A percentile compares a stretch with the other conserved stretches of the same genome.
Conservation (phyloP, 64 coral and sea anemone species). For the Cladopsammia gracilis region DNA sequence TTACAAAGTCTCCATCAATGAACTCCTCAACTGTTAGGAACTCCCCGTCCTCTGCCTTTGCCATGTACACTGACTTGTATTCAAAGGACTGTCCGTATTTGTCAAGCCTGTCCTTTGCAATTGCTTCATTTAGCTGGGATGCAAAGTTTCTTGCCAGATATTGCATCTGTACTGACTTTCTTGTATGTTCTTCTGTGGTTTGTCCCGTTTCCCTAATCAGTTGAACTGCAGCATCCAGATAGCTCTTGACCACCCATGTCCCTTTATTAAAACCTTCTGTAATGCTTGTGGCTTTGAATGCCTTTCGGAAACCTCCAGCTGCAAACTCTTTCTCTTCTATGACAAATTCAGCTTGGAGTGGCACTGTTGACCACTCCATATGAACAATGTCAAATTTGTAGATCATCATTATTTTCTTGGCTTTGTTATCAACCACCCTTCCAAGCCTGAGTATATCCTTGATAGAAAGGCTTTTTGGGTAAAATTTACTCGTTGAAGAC, state of each 20-base stretch:
- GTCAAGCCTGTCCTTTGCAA: constrained; percentile 17
- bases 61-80: constrained; percentile 37
- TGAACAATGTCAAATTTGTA: constrained; percentile 54
- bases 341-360: constrained; percentile 49
- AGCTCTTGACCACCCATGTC: constrained; percentile 65
- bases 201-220: constrained; percentile 13
- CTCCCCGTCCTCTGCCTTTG: constrained; percentile 45
- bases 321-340: constrained; percentile 47
- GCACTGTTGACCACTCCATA: constrained; percentile 72
- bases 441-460: constrained; percentile 48
- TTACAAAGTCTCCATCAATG: constrained; percentile 34
- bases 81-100: constrained; percentile 23
- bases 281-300: constrained; percentile 60
- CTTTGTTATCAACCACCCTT: constrained; percentile 60
- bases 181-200: constrained; percentile 42
- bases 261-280: constrained; percentile 63
- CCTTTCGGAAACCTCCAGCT: constrained; percentile 64
- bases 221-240: constrained; percentile 6
- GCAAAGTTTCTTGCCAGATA: constrained; percentile 68
- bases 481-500: constrained; percentile 29
- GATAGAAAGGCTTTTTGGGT: constrained; percentile 49
- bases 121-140: constrained; percentile 37
- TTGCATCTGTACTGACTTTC: constrained; percentile 59
- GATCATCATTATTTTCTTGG: background rate
- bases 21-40: constrained; percentile 30